Base-by-base conservation (phyloP, 2,888 invertebrate species). In the Macrosiphum euphorbiae region DNA sequence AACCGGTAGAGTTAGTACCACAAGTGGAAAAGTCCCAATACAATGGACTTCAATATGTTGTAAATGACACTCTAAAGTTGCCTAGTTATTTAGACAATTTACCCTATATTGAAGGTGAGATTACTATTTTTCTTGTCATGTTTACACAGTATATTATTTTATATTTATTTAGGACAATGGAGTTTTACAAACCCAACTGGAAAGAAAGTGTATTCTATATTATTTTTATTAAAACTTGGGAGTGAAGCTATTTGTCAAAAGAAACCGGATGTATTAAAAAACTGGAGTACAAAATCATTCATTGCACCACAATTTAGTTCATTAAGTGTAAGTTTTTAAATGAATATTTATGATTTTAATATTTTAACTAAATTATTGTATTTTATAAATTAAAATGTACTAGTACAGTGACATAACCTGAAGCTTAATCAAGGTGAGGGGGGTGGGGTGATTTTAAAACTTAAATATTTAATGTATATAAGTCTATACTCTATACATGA, bases 121-220 rank as follows among this genome's bases (percentile, higher is more conserved):
- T 61, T 61, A n/a, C 35, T 35, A 50, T 1, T 35, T n/a, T 35
- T 85, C 10, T 89, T n/a, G 2, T 44, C 2, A n/a, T 61, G 2
- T 86, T 86, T 11, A 28, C 11, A 88, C 13, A n/a, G n/a, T 20
- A 26, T n/a, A 28, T 67, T 52, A 91, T 26, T 41, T 52, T 78
- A 24, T n/a, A 47, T n/a, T 84, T 67, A 4, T 24, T 1, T 86
- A 96, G 98, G 97, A 95, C 98, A 99, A 96, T 99, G 98, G 98
- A 98, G 98, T 95, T 98, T 98, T 4, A 95, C 97, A 41, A 98
- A 98, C 96, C 97, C 96, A 58, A 97, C 97, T 95, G 98, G 98
- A 5, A 98, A 97, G 95, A 98, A 97, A 95, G 97, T 97, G 94
- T 99, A 99, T 96, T 97, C 98, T 95, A 97, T 97, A 95, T 97